Percentiles rank a stretch among this genome's conserved stretches.
Evolutionary conservation across 2,888 invertebrate genomes (phyloP).

Genomic region (Cetonia aurata): DNA sequence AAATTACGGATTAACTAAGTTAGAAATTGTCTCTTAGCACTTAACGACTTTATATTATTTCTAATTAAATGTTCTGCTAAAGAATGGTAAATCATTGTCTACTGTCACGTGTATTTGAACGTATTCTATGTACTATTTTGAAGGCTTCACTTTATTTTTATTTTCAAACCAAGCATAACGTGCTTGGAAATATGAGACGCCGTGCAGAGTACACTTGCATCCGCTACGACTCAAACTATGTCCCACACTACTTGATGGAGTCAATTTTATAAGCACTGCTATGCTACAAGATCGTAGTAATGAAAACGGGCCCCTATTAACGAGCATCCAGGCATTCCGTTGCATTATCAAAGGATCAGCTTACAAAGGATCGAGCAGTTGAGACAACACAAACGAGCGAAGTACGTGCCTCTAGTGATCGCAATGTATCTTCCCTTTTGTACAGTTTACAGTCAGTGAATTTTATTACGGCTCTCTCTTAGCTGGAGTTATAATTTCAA

Average conservation of each 20-base stretch:
- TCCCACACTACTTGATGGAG: constrained; percentile 2
- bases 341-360: constrained; percentile 28
- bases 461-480: constrained; percentile 26
- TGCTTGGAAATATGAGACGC: no score
- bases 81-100: no score
- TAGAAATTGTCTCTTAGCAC: no score
- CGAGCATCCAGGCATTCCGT: not conserved
- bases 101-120: no score
- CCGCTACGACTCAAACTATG: not conserved
- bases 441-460: constrained; percentile 12
- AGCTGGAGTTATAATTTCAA: constrained; percentile 32
- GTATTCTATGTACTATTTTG: no score
- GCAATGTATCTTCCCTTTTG: constrained; percentile 16
- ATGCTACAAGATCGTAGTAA: not conserved
- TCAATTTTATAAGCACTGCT: constrained; percentile 8
- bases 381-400: constrained; percentile 15
- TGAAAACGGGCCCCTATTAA: not conserved
- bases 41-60: no score
- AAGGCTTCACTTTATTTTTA: no score
- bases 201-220: no score
- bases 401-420: not conserved
- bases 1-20: constrained; percentile 2
- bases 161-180: no score
- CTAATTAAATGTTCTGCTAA: no score
- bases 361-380: constrained; percentile 16